Conservation (phyloP, 92 coral and sea anemone genomes). For the Porites rus region DNA sequence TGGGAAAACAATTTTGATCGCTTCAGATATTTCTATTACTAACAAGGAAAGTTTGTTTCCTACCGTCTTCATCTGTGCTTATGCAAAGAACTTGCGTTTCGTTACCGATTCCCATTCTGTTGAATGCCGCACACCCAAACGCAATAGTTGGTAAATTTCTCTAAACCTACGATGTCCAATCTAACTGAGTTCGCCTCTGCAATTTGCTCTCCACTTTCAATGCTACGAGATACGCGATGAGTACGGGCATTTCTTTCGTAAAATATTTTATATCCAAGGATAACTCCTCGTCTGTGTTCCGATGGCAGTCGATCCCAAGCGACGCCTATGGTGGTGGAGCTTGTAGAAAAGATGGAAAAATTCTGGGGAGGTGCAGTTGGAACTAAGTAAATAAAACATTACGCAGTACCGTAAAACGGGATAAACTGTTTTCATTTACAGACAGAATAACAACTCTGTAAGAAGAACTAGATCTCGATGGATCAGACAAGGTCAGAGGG, state of each 20-base stretch:
- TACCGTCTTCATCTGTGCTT: constrained; percentile 43
- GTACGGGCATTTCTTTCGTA: neutral
- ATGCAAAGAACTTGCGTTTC: neutral
- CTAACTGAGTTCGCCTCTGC: neutral
- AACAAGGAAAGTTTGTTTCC: neutral
- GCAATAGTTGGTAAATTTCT: constrained; percentile 50
- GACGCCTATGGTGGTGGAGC: constrained; percentile 15
- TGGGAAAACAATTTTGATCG: too few species aligned
- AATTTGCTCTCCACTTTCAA: neutral
- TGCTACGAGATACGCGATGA: constrained; percentile 3
- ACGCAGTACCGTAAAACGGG: too few species aligned
- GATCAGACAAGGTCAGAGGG: too few species aligned
- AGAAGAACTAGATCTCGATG: too few species aligned
- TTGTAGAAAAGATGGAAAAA: neutral
- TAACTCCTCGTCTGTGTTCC: constrained; percentile 21
- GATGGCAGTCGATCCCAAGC: constrained; percentile 35
- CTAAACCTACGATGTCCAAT: constrained; percentile 11
- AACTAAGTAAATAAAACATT: neutral
- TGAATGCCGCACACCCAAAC: constrained; percentile 47
- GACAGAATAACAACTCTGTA: too few species aligned
- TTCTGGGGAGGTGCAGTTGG: constrained; percentile 37
- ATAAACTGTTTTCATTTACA: too few species aligned
- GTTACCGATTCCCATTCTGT: constrained; percentile 48
- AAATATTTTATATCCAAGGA: constrained; percentile 17
- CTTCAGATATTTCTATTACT: neutral